Base-by-base conservation (phyloP, 2,888 invertebrate genomes). In the Mimachlamys varia region DNA sequence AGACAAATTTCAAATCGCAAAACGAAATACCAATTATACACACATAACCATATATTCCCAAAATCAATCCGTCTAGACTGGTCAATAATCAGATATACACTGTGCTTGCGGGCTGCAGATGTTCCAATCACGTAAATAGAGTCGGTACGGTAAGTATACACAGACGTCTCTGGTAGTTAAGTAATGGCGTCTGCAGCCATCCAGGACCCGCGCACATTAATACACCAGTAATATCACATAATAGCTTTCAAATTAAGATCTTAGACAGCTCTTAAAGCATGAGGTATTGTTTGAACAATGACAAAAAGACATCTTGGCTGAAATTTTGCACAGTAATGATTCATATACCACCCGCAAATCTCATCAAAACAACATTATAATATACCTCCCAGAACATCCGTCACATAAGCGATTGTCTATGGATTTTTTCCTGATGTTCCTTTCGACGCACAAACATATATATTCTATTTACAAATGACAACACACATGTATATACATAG, bases 41-140 rank as follows among this genome's bases (percentile, higher is more conserved):
- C 27, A 27, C 33, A 76, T 76, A 76, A 76, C 76, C 76, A 76
- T 76, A 76, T 76, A 76, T 76, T 76, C 33, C 27, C 27, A 76
- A 33, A 76, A 76, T 76, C 76, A 76, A 76, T 76, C 10, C 76
- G 76, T 76, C 76, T 76, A 76, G 76, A 76, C 76, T 17, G 76
- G 76, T 76, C 76, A 76, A 76, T 76, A 33, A 76, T 76, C 76
- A 76, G 76, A 76, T 76, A 76, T 33, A 33, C 76, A 27, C 33
- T 33, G 33, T 76, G 76, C 33, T 76, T 10, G 27, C 76, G 33
- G 76, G 22, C 76, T 76, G 76, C 76, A 76, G 76, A 76, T 76
- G 76, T 76, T 76, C 19, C 27, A 27, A 76, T 76, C 76, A 76
- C 76, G 76, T 76, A 33, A 27, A n/a, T 3, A 62, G 0, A n/a